Percentiles rank a stretch among this genome's conserved stretches.
Conservation (phyloP, 2,888 invertebrate species). For the Melikaiella ostensackeni region DNA sequence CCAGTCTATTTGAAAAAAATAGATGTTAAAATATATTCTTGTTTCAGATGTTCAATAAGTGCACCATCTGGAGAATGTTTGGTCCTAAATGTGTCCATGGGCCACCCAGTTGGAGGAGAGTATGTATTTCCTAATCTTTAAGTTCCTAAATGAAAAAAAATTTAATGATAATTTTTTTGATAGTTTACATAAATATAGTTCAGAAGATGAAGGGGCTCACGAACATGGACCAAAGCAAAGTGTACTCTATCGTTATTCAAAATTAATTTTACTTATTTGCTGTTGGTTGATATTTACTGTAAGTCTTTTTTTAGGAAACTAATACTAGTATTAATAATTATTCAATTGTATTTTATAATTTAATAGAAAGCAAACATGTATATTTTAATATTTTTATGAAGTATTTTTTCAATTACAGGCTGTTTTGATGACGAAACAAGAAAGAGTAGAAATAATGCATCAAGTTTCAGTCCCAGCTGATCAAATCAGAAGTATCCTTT, state of each 20-base stretch:
- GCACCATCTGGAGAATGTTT: conserved; percentile 56
- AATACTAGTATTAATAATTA: not conserved
- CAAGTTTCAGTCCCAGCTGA: conserved; percentile 82
- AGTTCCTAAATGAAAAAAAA: too few relatives aligned
- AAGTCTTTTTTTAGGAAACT: conserved; percentile 51
- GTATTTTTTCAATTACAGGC: conserved; percentile 64
- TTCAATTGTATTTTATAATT: not conserved
- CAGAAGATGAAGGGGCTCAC: conserved; percentile 40
- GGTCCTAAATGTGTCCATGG: conserved; percentile 65
- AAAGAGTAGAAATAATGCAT: conserved; percentile 81
- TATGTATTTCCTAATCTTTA: conserved; percentile 43
- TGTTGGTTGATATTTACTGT: conserved; percentile 85
- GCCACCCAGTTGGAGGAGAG: conserved; percentile 45
- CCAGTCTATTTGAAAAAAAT: not conserved
- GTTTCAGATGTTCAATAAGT: conserved; percentile 46
- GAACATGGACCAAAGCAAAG: conserved; percentile 51
- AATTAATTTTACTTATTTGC: conserved; percentile 80
- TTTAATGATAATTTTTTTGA: conserved; percentile 18
- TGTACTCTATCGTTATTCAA: conserved; percentile 73
- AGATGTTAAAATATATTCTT: conserved; percentile 13
- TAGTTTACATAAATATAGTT: not conserved
- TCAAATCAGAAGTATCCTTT: conserved; percentile 78
- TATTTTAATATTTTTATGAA: conserved; percentile 5
- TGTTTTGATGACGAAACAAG: conserved; percentile 84
- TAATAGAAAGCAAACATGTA: not conserved